A percentile compares a stretch with the other conserved stretches of the same genome.
phyloP scores from a whole-genome alignment of 2,888 invertebrate genomes.

The Meteorus colon region DNA sequence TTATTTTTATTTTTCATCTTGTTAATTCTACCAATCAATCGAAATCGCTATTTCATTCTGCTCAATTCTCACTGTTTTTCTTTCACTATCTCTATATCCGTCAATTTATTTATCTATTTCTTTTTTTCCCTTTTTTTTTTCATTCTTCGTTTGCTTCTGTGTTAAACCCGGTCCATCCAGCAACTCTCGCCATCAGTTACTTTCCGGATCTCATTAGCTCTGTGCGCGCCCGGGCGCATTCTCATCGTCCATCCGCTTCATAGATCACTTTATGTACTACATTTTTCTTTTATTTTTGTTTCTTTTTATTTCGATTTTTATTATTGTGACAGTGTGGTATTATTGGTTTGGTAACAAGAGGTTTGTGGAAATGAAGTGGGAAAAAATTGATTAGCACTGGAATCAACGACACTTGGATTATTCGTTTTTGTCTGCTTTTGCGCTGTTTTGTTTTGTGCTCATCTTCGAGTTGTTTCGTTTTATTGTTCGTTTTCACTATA shows the following conservation, averaged over 20 bases:
- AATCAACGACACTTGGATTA: conserved; percentile 22
- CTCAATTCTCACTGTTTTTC: background rate
- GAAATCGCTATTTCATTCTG: conserved; percentile 17
- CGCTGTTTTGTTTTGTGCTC: too few species aligned
- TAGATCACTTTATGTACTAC: conserved; percentile 1
- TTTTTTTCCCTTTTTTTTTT: background rate
- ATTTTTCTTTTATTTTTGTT: background rate
- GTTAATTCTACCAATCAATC: conserved; percentile 35
- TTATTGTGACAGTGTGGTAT: conserved; percentile 4
- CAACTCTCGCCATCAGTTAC: conserved; percentile 17
- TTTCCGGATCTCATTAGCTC: conserved; percentile 50
- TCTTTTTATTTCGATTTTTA: background rate
- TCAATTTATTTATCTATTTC: background rate
- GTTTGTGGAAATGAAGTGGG: conserved; percentile 53
- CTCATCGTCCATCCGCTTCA: conserved; percentile 25
- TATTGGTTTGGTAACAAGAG: conserved; percentile 52
- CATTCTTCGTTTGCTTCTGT: background rate
- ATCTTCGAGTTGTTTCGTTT: conserved; percentile 1
- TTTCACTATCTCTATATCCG: background rate
- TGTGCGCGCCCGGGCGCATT: conserved; percentile 23
- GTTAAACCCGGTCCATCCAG: background rate
- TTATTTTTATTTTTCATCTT: background rate
- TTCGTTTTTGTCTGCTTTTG: conserved; percentile 3
- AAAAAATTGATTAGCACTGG: conserved; percentile 54
- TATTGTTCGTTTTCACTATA: background rate